A percentile compares a stretch with the other conserved stretches of the same genome.
phyloP scores from a whole-genome alignment of 92 coral and sea anemone species.

The Phymanthus crucifer region DNA sequence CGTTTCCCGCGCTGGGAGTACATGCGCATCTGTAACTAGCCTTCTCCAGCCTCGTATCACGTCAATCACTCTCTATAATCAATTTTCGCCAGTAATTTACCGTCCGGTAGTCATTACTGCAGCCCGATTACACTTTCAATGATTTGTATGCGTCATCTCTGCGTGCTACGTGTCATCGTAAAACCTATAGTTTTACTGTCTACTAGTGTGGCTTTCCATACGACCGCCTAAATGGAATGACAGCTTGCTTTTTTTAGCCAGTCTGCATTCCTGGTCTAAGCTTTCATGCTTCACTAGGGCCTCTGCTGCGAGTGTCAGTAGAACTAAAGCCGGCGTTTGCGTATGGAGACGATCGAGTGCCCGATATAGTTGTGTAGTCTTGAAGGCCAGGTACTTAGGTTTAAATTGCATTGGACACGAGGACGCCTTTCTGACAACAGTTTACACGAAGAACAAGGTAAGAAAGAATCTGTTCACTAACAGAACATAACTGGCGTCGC shows the following conservation, averaged over 20 bases:
- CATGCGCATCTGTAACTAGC: no score
- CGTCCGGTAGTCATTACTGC: background rate
- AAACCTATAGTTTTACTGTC: slow-evolving; percentile 11
- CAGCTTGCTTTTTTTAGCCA: background rate
- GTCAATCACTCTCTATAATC: background rate
- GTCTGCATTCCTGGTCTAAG: slow-evolving; percentile 14
- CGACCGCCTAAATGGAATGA: background rate
- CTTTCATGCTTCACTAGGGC: background rate
- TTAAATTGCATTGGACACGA: no score
- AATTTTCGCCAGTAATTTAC: background rate
- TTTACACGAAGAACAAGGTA: no score
- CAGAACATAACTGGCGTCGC: no score
- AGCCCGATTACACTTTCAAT: background rate
- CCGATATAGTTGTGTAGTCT: no score
- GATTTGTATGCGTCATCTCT: slow-evolving; percentile 14
- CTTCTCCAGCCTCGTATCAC: no score
- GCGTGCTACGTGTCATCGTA: background rate
- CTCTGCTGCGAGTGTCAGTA: background rate
- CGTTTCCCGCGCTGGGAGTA: no score
- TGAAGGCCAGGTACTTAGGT: no score
- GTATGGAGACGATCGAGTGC: no score
- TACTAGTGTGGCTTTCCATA: background rate
- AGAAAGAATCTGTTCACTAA: no score
- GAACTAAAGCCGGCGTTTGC: background rate
- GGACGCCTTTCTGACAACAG: no score